phyloP scores from a whole-genome alignment of 2,888 invertebrate species.

The Amblyjoppa proteus region DNA sequence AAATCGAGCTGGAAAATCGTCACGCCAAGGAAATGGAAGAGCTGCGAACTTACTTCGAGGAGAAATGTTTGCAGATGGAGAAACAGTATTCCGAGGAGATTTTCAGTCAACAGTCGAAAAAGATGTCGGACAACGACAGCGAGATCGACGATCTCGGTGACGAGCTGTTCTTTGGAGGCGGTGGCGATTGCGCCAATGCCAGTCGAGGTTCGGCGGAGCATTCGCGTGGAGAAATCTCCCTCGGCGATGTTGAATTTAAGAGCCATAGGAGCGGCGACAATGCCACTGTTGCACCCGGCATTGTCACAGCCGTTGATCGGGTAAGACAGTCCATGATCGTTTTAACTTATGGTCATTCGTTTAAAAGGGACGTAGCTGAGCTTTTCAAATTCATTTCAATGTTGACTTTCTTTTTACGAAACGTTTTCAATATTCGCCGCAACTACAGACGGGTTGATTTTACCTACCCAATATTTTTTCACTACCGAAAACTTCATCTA shows the following conservation, averaged over 20 bases:
- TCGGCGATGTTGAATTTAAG: conserved; percentile 52
- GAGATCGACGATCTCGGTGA: conserved; percentile 84
- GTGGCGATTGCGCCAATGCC: conserved; percentile 75
- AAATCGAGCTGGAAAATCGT: conserved; percentile 87
- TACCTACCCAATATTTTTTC: background rate
- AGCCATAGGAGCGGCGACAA: conserved; percentile 40
- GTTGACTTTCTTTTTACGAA: background rate
- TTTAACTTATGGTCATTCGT: conserved; percentile 1
- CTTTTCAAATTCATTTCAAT: background rate
- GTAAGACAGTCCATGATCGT: conserved; percentile 66
- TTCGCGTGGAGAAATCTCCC: conserved; percentile 67
- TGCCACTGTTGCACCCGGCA: conserved; percentile 42
- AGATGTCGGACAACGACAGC: conserved; percentile 85
- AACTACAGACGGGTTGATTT: no score
- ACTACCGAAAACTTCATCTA: conserved; percentile 17
- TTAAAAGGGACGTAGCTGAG: conserved; percentile 8
- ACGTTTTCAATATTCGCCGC: no score
- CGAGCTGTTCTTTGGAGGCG: conserved; percentile 81
- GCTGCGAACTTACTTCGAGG: conserved; percentile 92
- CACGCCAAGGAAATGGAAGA: conserved; percentile 93
- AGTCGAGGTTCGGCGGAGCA: conserved; percentile 68
- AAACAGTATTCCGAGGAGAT: conserved; percentile 92
- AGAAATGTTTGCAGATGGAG: conserved; percentile 92
- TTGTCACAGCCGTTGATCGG: conserved; percentile 74
- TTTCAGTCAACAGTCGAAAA: conserved; percentile 89